Base-by-base conservation (phyloP, 1,140 invertebrate species). In the Heliconius melpomene region DNA sequence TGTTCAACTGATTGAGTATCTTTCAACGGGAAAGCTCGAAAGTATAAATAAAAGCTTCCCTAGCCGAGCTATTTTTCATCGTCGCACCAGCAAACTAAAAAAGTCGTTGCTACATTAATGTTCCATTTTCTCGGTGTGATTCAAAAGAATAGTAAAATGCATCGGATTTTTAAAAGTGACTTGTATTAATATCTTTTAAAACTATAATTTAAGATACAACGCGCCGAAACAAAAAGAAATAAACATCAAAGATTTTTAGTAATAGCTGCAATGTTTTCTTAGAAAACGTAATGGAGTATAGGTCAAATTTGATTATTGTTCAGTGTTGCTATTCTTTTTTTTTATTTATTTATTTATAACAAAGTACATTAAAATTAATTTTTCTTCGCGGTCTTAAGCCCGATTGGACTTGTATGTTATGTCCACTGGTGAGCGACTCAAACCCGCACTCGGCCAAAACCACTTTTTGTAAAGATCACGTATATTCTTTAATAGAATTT, bases 1-100 rank as follows among this genome's bases (percentile, higher is more conserved):
- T 66, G 60, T 66, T 66, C 26, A 29, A 16, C 26, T 29, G 60
- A 66, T 29, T 66, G 3, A 66, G 23, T 66, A 66, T 66, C 26
- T 7, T 29, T 60, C 54, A 11, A 9, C 54, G n/a, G 18, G n/a
- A 66, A 66, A 66, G 60, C 26, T 16, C 9, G 9, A 66, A 66
- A 29, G n/a, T 23, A 66, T 66, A 29, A 66, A 66, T 66, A 66
- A 66, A 29, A 66, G 60, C 60, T 66, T 66, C 60, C 60, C 60
- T n/a, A 29, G 23, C 23, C 9, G 9, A 66, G 60, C 60, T 26
- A 66, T 66, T 66, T 66, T 66, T 66, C 60, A 66, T 66, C 26
- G 60, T 29, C 60, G 23, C 60, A 16, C 60, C 23, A 66, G 60
- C 23, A 26, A 66, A 66, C 9, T 66, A 66, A 66, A 60, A 66